Conservation (phyloP, 2,888 invertebrate genomes). For the Yponomeuta sedellus region DNA sequence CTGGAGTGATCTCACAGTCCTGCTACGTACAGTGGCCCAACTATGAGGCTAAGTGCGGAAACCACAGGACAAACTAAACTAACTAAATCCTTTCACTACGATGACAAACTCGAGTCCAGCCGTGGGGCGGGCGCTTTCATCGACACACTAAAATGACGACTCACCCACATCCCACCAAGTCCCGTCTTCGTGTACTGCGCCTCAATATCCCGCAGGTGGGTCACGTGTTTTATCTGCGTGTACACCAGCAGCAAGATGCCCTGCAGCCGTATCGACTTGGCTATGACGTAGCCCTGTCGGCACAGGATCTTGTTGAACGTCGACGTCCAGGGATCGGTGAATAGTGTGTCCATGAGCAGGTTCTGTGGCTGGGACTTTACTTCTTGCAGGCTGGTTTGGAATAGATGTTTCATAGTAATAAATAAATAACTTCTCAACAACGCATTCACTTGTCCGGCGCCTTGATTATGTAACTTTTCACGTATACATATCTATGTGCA, state of each 20-base stretch:
- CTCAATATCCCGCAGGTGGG: conserved; percentile 90
- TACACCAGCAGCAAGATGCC: conserved; percentile 89
- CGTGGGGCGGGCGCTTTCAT: no score
- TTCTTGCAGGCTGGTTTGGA: conserved; percentile 83
- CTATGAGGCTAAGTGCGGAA: no score
- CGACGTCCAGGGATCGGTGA: conserved; percentile 91
- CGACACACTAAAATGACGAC: conserved; percentile 30
- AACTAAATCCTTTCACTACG: no score
- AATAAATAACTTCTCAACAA: no score
- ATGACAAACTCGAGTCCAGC: no score
- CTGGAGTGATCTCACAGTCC: no score
- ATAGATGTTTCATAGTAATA: background rate
- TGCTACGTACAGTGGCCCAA: no score
- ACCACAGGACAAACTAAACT: no score
- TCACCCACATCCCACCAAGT: conserved; percentile 94
- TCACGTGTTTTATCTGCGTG: conserved; percentile 85
- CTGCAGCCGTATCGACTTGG: conserved; percentile 88
- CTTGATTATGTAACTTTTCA: no score
- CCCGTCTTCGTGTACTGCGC: conserved; percentile 93
- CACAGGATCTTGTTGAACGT: conserved; percentile 82
- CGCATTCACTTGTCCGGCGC: no score
- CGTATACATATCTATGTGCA: no score
- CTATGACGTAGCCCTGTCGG: conserved; percentile 82
- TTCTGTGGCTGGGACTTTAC: conserved; percentile 92
- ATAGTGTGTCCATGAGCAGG: conserved; percentile 86